Percentiles rank a stretch among this genome's conserved stretches.
phyloP scores from a whole-genome alignment of 1,140 invertebrate genomes.

The Copidosoma floridanum region DNA sequence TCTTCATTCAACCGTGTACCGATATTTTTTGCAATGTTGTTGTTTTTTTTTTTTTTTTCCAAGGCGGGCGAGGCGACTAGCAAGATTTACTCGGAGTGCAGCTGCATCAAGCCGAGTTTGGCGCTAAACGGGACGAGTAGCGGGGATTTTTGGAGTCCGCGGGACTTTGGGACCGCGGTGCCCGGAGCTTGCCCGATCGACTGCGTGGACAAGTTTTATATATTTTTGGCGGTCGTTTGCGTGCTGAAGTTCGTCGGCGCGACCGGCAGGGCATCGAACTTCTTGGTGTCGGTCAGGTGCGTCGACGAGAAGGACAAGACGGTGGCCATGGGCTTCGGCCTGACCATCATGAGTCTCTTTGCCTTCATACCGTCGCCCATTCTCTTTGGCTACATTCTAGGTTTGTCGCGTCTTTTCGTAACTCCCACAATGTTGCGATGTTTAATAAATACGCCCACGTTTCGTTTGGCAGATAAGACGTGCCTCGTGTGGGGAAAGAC shows the following conservation, averaged over 20 bases:
- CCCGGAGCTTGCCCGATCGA: conserved; percentile 67
- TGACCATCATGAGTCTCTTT: conserved; percentile 67
- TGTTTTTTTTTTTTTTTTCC: conserved; percentile 1
- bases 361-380: conserved; percentile 73
- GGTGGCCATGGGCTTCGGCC: conserved; percentile 67
- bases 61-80: conserved; percentile 33
- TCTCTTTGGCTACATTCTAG: conserved; percentile 70
- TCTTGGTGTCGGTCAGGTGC: conserved; percentile 67
- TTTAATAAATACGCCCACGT: too few relatives aligned
- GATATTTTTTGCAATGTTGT: not conserved
- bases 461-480: conserved; percentile 57
- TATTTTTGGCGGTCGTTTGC: conserved; percentile 68
- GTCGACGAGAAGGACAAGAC: conserved; percentile 72
- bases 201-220: conserved; percentile 65
- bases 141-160: not conserved
- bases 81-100: conserved; percentile 58
- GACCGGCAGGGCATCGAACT: conserved; percentile 68
- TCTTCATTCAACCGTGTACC: too few relatives aligned
- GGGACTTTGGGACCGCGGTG: conserved; percentile 53
- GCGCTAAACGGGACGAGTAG: too few relatives aligned
- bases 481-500: conserved; percentile 75
- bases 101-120: conserved; percentile 50
- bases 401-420: too few relatives aligned
- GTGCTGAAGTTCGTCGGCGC: conserved; percentile 67
- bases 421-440: too few relatives aligned